Percentiles rank a stretch among this genome's conserved stretches.
phyloP scores from a whole-genome alignment of 2,113 vertebrate species.

The Solenodon paradoxus region DNA sequence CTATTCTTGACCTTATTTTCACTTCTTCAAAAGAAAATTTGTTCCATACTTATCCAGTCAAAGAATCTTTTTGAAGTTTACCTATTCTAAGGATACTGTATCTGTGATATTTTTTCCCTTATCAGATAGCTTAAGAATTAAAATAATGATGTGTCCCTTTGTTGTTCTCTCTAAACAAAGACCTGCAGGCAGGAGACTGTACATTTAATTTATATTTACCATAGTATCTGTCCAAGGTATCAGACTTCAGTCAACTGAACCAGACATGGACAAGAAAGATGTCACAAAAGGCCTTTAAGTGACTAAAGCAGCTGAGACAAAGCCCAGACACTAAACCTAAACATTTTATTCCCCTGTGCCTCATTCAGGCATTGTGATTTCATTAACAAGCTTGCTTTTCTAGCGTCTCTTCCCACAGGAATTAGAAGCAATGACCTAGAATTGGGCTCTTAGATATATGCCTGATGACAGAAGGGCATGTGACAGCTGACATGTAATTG shows the following conservation, averaged over 20 bases:
- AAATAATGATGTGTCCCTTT: background rate
- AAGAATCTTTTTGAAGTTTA: conserved; percentile 21
- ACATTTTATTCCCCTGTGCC: background rate
- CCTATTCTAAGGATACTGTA: background rate
- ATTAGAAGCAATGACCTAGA: conserved; percentile 66
- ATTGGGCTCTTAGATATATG: conserved; percentile 20
- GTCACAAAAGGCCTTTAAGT: background rate
- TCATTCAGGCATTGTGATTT: conserved; percentile 54
- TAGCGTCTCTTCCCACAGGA: conserved; percentile 41
- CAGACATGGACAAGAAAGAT: background rate
- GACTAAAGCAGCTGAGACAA: conserved; percentile 33
- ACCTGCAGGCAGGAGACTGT: background rate
- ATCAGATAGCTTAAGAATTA: conserved; percentile 24
- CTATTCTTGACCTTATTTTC: background rate
- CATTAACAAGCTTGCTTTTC: conserved; percentile 61
- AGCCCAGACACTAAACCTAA: background rate
- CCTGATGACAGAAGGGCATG: conserved; percentile 47
- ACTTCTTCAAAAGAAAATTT: conserved; percentile 35
- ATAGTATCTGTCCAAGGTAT: background rate
- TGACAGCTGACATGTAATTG: conserved; percentile 51
- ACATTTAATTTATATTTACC: background rate
- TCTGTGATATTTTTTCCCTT: background rate
- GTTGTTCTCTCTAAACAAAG: background rate
- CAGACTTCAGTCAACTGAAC: background rate
- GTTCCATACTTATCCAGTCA: background rate